phyloP scores from a whole-genome alignment of 1,140 invertebrate genomes.

The Heliothis virescens region DNA sequence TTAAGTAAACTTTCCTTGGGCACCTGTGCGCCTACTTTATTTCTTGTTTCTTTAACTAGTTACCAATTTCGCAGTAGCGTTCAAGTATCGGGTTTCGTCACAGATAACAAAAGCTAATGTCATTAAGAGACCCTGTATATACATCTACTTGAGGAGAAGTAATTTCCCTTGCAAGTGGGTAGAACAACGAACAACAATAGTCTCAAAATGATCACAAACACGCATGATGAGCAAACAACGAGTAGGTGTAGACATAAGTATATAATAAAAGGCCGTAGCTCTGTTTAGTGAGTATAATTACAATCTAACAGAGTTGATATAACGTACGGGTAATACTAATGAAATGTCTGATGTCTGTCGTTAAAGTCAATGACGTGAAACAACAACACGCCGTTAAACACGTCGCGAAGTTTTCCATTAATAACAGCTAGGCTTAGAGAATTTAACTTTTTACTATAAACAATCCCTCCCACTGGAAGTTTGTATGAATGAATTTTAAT shows the following conservation, averaged over 20 bases:
- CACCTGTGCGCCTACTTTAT: too few relatives aligned
- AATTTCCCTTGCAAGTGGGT: too few relatives aligned
- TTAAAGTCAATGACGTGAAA: conserved; percentile 74
- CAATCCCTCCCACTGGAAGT: neutral
- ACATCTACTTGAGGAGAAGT: too few relatives aligned
- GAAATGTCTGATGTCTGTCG: conserved; percentile 61
- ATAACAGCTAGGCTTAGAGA: conserved; percentile 22
- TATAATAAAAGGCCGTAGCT: conserved; percentile 7
- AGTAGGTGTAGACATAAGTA: neutral
- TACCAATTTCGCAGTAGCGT: too few relatives aligned
- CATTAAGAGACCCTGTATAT: too few relatives aligned
- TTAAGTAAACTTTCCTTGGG: too few relatives aligned
- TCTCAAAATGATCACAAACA: neutral
- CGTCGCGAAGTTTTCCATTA: conserved; percentile 71
- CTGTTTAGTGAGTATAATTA: conserved; percentile 36
- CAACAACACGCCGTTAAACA: conserved; percentile 63
- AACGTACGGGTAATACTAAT: conserved; percentile 57
- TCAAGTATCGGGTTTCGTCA: too few relatives aligned
- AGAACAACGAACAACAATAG: neutral
- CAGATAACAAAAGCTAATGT: too few relatives aligned
- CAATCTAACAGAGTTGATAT: conserved; percentile 30
- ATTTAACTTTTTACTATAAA: neutral
- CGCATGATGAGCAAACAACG: neutral
- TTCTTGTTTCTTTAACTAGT: too few relatives aligned
- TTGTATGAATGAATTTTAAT: neutral